Evolutionary conservation across 2,797 vertebrate species (phyloP), one percentile per base, ranked within the genome.

Genomic region (Microtus agrestis): DNA sequence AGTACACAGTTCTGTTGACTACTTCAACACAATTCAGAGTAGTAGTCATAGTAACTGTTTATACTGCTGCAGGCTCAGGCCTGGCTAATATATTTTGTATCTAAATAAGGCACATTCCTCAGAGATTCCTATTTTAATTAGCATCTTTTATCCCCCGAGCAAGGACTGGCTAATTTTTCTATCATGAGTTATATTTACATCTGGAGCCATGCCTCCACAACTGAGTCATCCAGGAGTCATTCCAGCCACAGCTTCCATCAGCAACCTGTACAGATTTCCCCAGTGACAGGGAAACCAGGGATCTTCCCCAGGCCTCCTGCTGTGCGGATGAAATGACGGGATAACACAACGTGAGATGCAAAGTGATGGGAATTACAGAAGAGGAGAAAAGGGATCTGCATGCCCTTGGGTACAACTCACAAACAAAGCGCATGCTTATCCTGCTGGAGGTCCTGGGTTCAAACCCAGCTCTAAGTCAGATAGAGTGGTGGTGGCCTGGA

Each of bases 1-100:
- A 77, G 76, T 37, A 46, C 1, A 31, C 5, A 79, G 37, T 85
- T 87, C n/a, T 88, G 67, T n/a, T 21, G 87, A 65, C 85, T 25
- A 84, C 34, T 88, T 94, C 92, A 46, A 87, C 91, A 89, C 43
- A 89, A 93, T 27, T n/a, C 71, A 43, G 43, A 71, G 2, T 40
- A 48, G 25, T 67, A 15, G 37, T 74, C 34, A 40, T n/a, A 17
- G 37, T 37, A 29, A 19, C 31, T 59, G 51, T 40, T 74, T 46
- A 13, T 63, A 74, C 17, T 67, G 17, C 74, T n/a, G 0, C 17
- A 54, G 77, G 37, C 61, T 87, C 73, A 61, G n/a, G 69, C 40
- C 46, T 84, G 86, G 31, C 43, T 51, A 85, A 46, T 34, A 34
- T 43, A 7, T 43, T 27, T 19, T 59, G 1, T 56, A 51, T 48